Evolutionary conservation across 1,140 invertebrate species (phyloP).

Genomic region (Orchesella cincta): DNA sequence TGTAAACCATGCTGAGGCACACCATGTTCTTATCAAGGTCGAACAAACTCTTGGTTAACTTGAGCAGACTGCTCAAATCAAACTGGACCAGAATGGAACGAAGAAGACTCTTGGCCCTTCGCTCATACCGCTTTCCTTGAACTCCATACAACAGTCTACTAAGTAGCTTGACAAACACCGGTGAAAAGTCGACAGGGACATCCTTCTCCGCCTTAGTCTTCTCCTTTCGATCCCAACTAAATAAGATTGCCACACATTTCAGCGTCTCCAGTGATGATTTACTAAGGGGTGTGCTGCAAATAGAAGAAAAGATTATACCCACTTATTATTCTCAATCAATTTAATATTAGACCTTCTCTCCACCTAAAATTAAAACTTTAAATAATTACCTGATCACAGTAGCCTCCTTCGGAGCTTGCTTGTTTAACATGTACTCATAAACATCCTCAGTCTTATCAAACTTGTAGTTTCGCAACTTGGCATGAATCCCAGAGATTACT

Average conservation of each 20-base stretch:
- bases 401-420: neutral
- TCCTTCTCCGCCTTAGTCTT: neutral
- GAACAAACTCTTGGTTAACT: neutral
- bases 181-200: neutral
- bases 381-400: slow-evolving; percentile 19
- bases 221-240: neutral
- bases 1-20: slow-evolving; percentile 16
- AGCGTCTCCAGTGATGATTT: slow-evolving; percentile 25
- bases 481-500: neutral
- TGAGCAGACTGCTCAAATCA: neutral
- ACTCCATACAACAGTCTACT: neutral
- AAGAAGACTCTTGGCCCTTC: neutral
- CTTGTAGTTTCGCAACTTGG: neutral
- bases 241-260: slow-evolving; percentile 25
- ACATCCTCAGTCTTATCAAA: neutral
- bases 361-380: too few relatives aligned
- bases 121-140: slow-evolving; percentile 6
- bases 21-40: slow-evolving; percentile 31
- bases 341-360: neutral
- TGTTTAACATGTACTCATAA: neutral
- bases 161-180: neutral
- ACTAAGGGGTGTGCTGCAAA: slow-evolving; percentile 34
- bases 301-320: neutral
- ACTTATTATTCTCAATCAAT: neutral
- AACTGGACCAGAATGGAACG: neutral